Evolutionary conservation across 2,113 vertebrate species (phyloP), one percentile per base, ranked within the genome.

Genomic region (Ovis canadensis): DNA sequence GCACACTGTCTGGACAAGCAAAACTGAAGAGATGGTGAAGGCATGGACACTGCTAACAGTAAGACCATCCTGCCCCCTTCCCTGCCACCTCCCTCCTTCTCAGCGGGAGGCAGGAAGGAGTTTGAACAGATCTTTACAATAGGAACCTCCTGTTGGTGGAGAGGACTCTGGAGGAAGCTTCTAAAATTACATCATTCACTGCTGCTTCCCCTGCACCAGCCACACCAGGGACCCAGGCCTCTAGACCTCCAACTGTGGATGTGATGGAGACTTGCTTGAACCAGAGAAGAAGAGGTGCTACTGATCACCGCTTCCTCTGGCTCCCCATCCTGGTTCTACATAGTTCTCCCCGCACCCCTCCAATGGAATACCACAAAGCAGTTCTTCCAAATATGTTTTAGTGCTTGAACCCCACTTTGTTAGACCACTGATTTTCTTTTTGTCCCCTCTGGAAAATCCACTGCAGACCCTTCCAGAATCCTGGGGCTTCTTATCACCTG

Each of bases 51-150:
- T 55, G 74, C 31, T 48, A 43, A 45, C 11, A 29, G 31, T 4
- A 23, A 91, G 78, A 33, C 15, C 0, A 9, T 29, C 31, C 31
- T 4, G 19, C 67, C 77, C 92, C 82, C 90, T n/a, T 93, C 71
- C 50, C 82, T 84, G 25, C 25, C 21, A 88, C 88, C 96, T 87
- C 85, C 89, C 88, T 94, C 74, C 27, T 21, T 54, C 91, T 27
- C n/a, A 6, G 33, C 5, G 1, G 3, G 60, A n/a, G 25, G 19
- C 48, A 36, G 59, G 64, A 17, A 33, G 33, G 27, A 12, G 33
- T n/a, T 31, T 2, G 10, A 27, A 52, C 27, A 77, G 21, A 43
- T 21, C 50, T 82, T 89, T 71, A 27, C 25, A 45, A 13, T 1
- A 31, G 11, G 92, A 93, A 43, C 23, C 40, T 82, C 21, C 19